Conservation (phyloP, 1,140 invertebrate genomes). For the Brachionus sp. region DNA sequence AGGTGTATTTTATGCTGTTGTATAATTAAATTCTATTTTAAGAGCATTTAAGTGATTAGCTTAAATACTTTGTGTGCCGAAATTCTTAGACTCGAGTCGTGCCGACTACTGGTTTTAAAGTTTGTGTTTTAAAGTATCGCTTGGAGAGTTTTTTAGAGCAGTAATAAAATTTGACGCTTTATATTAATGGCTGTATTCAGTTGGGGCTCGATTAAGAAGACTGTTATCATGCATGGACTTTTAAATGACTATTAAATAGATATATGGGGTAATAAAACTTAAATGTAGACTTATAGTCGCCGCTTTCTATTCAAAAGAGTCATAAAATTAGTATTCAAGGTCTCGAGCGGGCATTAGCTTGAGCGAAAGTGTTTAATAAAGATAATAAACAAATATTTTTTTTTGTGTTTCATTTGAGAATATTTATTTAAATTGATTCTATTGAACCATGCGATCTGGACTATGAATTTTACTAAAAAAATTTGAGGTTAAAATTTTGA, state of each 20-base stretch:
- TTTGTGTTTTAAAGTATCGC: background rate
- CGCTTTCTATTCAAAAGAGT: background rate
- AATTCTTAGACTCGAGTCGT: background rate
- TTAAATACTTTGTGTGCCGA: background rate
- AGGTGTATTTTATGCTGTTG: background rate
- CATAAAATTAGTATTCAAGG: slow-evolving; percentile 31
- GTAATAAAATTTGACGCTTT: background rate
- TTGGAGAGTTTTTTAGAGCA: background rate
- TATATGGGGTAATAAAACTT: slow-evolving; percentile 18
- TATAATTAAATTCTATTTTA: background rate
- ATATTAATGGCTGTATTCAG: background rate
- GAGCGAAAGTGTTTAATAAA: slow-evolving; percentile 20
- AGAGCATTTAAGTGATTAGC: slow-evolving; percentile 1
- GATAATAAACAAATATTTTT: background rate
- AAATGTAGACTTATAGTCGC: background rate
- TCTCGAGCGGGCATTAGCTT: background rate
- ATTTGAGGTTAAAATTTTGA: background rate
- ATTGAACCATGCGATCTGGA: slow-evolving; percentile 9
- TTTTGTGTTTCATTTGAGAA: background rate
- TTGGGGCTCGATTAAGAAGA: background rate
- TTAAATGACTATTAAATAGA: slow-evolving; percentile 7
- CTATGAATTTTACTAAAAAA: background rate
- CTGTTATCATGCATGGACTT: background rate
- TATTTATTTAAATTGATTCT: slow-evolving; percentile 25
- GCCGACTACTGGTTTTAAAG: background rate